These are phyloP conservation scores for Tetragonula clypearis DNA, from an alignment of 1,140 invertebrate genomes.

Conservation along the genomic window DNA sequence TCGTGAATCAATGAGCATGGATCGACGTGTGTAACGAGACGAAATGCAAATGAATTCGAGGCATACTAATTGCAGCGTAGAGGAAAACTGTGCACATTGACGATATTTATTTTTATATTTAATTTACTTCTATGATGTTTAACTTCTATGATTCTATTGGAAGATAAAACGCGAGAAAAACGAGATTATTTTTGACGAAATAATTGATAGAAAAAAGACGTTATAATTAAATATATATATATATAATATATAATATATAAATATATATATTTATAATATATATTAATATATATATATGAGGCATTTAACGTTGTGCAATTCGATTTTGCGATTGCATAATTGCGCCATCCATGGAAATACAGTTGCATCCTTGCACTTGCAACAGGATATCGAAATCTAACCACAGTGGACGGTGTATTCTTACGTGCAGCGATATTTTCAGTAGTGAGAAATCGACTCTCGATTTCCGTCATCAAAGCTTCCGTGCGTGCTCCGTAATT, in stretches of 20 bases:
- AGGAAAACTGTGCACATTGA: not conserved
- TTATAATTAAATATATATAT: not conserved
- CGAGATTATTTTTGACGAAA: too few species aligned
- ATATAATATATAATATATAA: too few species aligned
- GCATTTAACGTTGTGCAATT: not conserved
- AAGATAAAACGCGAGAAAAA: too few species aligned
- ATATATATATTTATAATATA: too few species aligned
- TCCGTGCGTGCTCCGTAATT: not conserved
- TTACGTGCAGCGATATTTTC: slow-evolving; percentile 14
- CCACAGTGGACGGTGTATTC: slow-evolving; percentile 26
- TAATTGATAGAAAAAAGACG: too few species aligned
- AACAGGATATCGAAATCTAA: slow-evolving; percentile 63
- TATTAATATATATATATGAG: not conserved
- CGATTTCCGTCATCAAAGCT: not conserved
- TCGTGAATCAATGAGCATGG: not conserved
- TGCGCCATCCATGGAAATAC: slow-evolving; percentile 55
- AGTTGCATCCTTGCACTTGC: slow-evolving; percentile 67
- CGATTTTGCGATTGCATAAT: slow-evolving; percentile 36
- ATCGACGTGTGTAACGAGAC: not conserved
- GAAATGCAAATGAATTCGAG: not conserved
- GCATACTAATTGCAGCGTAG: not conserved
- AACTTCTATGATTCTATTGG: not conserved
- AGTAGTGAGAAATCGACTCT: not conserved
- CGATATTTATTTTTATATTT: not conserved
- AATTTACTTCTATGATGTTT: not conserved